phyloP scores from a whole-genome alignment of 1,140 invertebrate genomes.

The Drosophila pectinifera region DNA sequence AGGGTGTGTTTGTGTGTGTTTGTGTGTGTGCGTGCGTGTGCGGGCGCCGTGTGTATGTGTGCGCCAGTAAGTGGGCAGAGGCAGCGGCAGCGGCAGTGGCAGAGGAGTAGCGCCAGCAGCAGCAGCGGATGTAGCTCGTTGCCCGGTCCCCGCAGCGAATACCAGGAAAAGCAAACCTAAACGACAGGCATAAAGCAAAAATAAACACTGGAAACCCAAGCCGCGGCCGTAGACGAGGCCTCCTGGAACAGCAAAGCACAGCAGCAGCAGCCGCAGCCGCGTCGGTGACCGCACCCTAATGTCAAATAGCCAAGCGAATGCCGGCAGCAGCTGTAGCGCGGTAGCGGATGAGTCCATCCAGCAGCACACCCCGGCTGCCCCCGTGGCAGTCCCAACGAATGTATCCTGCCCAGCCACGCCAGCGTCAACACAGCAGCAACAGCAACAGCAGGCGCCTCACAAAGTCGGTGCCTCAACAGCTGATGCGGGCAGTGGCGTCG shows the following conservation, averaged over 20 bases:
- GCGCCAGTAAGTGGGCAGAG: conserved; percentile 64
- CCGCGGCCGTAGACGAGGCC: conserved; percentile 26
- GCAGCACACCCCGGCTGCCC: conserved; percentile 31
- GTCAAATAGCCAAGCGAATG: conserved; percentile 84
- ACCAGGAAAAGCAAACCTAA: conserved; percentile 48
- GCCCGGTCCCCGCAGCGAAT: conserved; percentile 32
- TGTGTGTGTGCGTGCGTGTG: conserved; percentile 48
- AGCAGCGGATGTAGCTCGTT: conserved; percentile 59
- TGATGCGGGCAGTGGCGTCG: conserved; percentile 37
- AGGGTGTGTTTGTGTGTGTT: conserved; percentile 47
- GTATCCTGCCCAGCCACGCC: conserved; percentile 50
- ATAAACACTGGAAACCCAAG: conserved; percentile 57
- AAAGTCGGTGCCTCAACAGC: conserved; percentile 60
- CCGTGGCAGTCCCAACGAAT: conserved; percentile 35
- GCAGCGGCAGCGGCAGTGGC: conserved; percentile 62
- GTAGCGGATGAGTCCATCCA: conserved; percentile 65
- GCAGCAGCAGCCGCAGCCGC: conserved; percentile 42
- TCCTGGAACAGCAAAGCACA: conserved; percentile 40
- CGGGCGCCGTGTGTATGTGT: conserved; percentile 51
- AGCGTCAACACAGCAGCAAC: conserved; percentile 48
- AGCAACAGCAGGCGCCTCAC: conserved; percentile 35
- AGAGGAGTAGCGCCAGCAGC: conserved; percentile 29
- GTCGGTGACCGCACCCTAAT: conserved; percentile 80
- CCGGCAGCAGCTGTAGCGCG: conserved; percentile 74
- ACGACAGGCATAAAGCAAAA: conserved; percentile 39